Evolutionary conservation across 2,888 invertebrate genomes (phyloP).

Genomic region (Cheilosia variabilis): DNA sequence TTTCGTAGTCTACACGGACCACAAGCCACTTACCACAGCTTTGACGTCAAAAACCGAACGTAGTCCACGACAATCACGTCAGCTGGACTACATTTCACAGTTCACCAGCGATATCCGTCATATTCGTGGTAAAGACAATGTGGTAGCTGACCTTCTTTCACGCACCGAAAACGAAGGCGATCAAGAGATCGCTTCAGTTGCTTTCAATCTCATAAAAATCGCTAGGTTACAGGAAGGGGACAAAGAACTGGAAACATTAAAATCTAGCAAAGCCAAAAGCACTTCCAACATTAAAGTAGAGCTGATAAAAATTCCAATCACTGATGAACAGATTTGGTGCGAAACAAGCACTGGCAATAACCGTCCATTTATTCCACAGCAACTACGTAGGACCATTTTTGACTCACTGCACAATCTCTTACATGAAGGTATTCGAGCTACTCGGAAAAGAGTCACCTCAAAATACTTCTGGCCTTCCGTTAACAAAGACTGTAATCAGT

Average conservation of each 20-base stretch:
- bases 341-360: constrained; percentile 34
- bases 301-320: constrained; percentile 9
- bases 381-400: constrained; percentile 30
- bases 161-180: not conserved
- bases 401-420: constrained; percentile 36
- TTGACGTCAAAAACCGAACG: too few relatives aligned
- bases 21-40: too few relatives aligned
- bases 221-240: constrained; percentile 23
- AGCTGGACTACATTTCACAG: constrained; percentile 27
- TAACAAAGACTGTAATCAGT: constrained; percentile 32
- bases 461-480: constrained; percentile 54
- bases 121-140: constrained; percentile 31
- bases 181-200: constrained; percentile 5
- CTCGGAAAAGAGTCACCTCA: constrained; percentile 26
- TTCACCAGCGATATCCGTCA: constrained; percentile 37
- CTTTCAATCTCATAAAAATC: constrained; percentile 20
- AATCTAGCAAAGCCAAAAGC: not conserved
- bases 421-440: constrained; percentile 51
- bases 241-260: constrained; percentile 22
- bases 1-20: too few relatives aligned
- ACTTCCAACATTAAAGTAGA: constrained; percentile 2
- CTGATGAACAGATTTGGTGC: constrained; percentile 22
- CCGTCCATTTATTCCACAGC: constrained; percentile 28
- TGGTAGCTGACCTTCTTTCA: constrained; percentile 1
- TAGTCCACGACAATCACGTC: too few relatives aligned